Evolutionary conservation across 2,888 invertebrate genomes (phyloP).

Genomic region (Ectobius pallidus): DNA sequence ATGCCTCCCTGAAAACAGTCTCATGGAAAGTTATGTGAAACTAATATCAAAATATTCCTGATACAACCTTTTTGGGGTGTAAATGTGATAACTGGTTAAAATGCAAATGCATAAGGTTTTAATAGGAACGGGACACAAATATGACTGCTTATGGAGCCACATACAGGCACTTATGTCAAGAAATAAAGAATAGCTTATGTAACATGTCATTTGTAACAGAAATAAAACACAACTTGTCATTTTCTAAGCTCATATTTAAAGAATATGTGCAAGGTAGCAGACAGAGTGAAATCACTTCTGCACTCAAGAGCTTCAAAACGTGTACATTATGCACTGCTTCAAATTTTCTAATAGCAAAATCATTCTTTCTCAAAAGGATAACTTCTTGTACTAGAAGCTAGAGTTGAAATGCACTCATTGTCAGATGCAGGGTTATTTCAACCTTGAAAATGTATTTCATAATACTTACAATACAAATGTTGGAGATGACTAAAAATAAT

Average conservation of each 20-base stretch:
- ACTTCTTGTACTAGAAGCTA: background rate
- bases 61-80: too few species aligned
- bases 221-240: too few species aligned
- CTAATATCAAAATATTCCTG: too few species aligned
- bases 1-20: too few species aligned
- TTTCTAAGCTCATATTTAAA: background rate
- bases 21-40: too few species aligned
- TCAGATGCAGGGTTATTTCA: background rate
- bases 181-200: too few species aligned
- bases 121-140: too few species aligned
- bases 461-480: background rate
- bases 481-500: background rate
- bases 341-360: background rate
- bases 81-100: too few species aligned
- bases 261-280: conserved; percentile 1
- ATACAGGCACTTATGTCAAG: too few species aligned
- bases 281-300: background rate
- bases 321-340: background rate
- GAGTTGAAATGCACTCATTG: background rate
- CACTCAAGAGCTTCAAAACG: background rate
- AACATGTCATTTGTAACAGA: too few species aligned
- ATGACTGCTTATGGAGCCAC: too few species aligned
- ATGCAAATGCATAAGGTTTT: too few species aligned
- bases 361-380: background rate
- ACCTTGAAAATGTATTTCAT: background rate